A percentile compares a stretch with the other conserved stretches of the same genome.
These are phyloP conservation scores for Todiramphus chloris DNA, from an alignment of 2,113 vertebrate genomes.

Conservation along the genomic window DNA sequence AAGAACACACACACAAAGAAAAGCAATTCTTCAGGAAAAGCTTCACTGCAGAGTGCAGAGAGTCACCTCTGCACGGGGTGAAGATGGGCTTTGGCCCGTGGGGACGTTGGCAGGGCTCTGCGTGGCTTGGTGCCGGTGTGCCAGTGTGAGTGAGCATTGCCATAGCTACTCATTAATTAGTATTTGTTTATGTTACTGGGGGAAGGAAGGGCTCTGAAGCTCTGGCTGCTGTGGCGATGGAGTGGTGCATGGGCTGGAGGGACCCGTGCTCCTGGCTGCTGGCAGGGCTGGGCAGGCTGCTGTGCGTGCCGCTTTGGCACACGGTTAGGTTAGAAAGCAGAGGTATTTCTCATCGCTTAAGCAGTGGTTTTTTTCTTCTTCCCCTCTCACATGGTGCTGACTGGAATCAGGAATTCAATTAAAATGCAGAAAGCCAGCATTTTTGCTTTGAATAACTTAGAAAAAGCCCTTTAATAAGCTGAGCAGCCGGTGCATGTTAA, in stretches of 20 bases:
- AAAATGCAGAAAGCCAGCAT: neutral
- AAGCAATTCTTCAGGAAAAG: neutral
- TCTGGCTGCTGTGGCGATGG: neutral
- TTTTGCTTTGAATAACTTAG: neutral
- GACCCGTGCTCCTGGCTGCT: neutral
- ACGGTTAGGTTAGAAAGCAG: neutral
- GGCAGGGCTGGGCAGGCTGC: neutral
- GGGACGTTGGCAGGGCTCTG: neutral
- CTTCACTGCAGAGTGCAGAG: accelerated
- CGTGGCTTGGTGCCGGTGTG: neutral
- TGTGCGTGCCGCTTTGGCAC: neutral
- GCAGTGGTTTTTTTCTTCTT: neutral
- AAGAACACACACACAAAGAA: neutral
- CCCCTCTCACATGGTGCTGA: neutral
- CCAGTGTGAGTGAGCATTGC: accelerated
- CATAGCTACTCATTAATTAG: neutral
- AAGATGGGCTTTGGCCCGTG: neutral
- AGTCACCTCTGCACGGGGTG: accelerated
- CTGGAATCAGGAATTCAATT: neutral
- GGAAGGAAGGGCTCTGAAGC: neutral
- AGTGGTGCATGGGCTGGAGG: neutral
- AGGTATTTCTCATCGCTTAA: neutral
- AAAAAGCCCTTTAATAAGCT: neutral
- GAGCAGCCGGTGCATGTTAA: neutral
- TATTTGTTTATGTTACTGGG: neutral